Conservation (phyloP, 2,888 invertebrate species). For the Deroplatys truncata region DNA sequence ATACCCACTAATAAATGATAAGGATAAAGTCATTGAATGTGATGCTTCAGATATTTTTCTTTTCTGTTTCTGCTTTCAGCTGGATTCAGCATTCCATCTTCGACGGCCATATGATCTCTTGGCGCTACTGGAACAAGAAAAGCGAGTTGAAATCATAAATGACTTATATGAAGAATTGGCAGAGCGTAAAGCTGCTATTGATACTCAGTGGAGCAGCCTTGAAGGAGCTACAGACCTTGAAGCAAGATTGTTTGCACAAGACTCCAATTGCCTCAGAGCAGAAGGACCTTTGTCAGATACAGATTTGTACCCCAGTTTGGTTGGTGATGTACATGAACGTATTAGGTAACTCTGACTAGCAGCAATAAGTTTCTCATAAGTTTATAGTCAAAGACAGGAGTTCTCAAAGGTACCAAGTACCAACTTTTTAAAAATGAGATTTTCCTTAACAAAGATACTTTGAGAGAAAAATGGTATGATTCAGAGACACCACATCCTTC, state of each 20-base stretch:
- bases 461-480: too few species aligned
- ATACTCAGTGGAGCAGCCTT: constrained; percentile 54
- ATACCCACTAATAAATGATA: too few species aligned
- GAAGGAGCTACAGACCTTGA: constrained; percentile 60
- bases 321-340: constrained; percentile 52
- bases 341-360: constrained; percentile 41
- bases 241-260: constrained; percentile 53
- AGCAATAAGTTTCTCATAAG: not conserved
- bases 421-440: too few species aligned
- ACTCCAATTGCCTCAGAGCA: constrained; percentile 62
- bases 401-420: too few species aligned
- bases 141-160: constrained; percentile 57
- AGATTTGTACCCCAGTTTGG: constrained; percentile 62
- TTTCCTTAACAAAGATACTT: too few species aligned
- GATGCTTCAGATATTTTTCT: not conserved
- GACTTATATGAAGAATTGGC: constrained; percentile 60
- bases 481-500: too few species aligned
- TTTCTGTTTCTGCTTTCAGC: constrained; percentile 47
- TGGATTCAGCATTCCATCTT: constrained; percentile 68
- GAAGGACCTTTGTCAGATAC: constrained; percentile 60
- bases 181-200: constrained; percentile 59
- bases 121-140: constrained; percentile 72
- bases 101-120: constrained; percentile 68
- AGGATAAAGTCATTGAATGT: too few species aligned
- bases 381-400: not conserved